Base-by-base conservation (phyloP, 1,140 invertebrate genomes). In the Philopotamus ludificatus region DNA sequence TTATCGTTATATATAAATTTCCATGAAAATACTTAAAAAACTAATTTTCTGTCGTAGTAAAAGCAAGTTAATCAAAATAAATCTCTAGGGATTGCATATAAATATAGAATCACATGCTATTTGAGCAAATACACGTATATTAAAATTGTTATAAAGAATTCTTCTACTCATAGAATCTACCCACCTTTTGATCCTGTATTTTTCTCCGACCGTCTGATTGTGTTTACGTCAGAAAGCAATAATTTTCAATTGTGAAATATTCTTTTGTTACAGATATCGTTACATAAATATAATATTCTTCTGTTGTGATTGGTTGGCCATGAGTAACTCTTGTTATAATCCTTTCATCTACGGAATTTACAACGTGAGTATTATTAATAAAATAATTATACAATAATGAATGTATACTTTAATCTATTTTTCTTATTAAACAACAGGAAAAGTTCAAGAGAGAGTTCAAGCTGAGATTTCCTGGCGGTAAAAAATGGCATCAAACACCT, bases 311-410 rank as follows among this genome's bases (percentile, higher is more conserved):
- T 93, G 90, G 89, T 75, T 93, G 65, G 91, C 91, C 0, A 93
- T 93, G 90, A 90, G 87, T 68, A 93, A 93, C 74, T 91, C 89
- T 47, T 92, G 90, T 71, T 91, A 89, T 73, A 93, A 93, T 77
- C 90, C 90, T 0, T 92, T 93, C 72, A 92, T 93, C 66, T 93
- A 93, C 72, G 90, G 89, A 10, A 89, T 93, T 66, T 91, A 91
- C 70, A 93, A 92, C 74, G 90, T 92, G 77, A 89, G 89, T 86
- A 73, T 59, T 47, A 44, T 25, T 65, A 10, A 34, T 47, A 47
- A 47, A 20, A 47, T 15, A 7, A 16, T 16, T 15, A 47, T 47
- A 9, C 18, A 47, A 12, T 7, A 16, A 47, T 20, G 44, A 47
- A 20, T 9, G 15, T 20, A 15, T 47, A 9, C 44, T 7, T 12